Evolutionary conservation across 2,888 invertebrate species (phyloP).

Genomic region (Tachina lurida): DNA sequence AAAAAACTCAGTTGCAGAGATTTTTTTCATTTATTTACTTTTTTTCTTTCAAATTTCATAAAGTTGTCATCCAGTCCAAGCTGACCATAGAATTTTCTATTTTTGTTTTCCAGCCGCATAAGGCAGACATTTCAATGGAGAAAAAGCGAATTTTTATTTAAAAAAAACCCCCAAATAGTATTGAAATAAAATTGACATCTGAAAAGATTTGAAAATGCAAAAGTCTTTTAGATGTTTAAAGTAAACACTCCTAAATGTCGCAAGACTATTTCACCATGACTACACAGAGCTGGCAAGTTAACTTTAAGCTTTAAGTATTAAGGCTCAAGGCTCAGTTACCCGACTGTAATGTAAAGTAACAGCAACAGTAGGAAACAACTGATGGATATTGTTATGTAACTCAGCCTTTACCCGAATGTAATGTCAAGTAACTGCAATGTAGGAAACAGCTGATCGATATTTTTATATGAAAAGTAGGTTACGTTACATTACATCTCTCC

Average conservation of each 20-base stretch:
- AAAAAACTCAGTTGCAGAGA: constrained; percentile 53
- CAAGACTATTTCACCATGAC: too few relatives aligned
- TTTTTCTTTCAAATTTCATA: constrained; percentile 13
- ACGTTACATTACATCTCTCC: too few relatives aligned
- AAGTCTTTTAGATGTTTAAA: not conserved
- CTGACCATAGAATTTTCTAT: constrained; percentile 53
- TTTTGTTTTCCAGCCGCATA: constrained; percentile 11
- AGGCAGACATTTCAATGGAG: constrained; percentile 55
- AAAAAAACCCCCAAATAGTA: constrained; percentile 8
- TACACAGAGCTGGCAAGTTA: too few relatives aligned
- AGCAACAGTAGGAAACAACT: too few relatives aligned
- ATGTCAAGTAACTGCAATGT: too few relatives aligned
- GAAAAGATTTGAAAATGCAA: constrained; percentile 39
- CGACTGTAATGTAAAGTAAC: too few relatives aligned
- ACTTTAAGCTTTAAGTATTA: too few relatives aligned
- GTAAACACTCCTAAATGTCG: constrained; percentile 30
- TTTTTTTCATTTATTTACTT: constrained; percentile 24
- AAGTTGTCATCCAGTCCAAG: constrained; percentile 59
- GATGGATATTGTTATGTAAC: too few relatives aligned
- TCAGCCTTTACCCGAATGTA: too few relatives aligned
- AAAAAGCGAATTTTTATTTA: not conserved
- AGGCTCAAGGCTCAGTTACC: too few relatives aligned
- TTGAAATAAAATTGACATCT: constrained; percentile 51
- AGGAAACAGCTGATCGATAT: too few relatives aligned
- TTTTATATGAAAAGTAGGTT: too few relatives aligned